Evolutionary conservation across 2,888 invertebrate genomes (phyloP).

Genomic region (Noctuana brunneofusca): DNA sequence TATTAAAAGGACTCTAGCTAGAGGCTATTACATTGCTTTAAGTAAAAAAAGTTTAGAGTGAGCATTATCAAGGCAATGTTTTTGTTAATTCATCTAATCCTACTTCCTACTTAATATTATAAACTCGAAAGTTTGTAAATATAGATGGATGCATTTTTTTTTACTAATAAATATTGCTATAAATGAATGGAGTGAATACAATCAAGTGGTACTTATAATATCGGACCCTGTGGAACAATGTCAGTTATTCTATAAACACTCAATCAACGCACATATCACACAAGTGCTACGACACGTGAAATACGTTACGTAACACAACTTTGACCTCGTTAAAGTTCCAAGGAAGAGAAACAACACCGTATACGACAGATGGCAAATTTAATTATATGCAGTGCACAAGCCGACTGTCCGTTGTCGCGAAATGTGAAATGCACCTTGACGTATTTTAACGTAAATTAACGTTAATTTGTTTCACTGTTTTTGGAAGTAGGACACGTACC

Average conservation of each 20-base stretch:
- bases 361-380: conserved; percentile 32
- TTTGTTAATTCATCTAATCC: no score
- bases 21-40: no score
- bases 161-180: no score
- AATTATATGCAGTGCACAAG: conserved; percentile 26
- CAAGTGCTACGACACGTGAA: conserved; percentile 8
- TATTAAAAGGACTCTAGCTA: no score
- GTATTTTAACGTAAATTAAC: conserved; percentile 39
- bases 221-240: no score
- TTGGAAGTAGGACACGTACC: conserved; percentile 27
- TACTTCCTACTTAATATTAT: no score
- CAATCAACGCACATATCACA: not conserved
- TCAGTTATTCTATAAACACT: not conserved
- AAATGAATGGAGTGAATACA: no score
- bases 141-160: no score
- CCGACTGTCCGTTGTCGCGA: conserved; percentile 20
- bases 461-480: conserved; percentile 38
- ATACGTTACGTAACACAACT: conserved; percentile 21
- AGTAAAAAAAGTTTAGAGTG: no score
- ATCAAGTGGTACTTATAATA: no score
- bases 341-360: conserved; percentile 7
- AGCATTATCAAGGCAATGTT: no score
- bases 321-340: conserved; percentile 27
- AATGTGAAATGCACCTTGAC: conserved; percentile 23
- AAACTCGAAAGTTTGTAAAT: no score